Evolutionary conservation across 2,113 vertebrate species (phyloP), one percentile per base, ranked within the genome.

Genomic region (Herpailurus yagouaroundi): DNA sequence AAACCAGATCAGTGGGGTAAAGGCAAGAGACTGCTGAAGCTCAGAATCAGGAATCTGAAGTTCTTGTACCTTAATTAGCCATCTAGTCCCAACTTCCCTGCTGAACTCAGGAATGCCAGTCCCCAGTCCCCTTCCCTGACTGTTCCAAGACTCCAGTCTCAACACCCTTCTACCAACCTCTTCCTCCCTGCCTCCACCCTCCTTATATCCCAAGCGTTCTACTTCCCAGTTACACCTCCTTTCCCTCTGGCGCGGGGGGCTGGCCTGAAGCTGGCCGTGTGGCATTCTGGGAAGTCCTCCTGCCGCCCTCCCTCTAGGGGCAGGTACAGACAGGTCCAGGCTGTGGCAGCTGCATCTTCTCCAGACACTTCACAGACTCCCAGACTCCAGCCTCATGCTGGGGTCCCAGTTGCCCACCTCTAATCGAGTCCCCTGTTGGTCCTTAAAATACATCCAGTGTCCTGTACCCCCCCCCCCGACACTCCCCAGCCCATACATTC

Each of bases 301-400:
- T 48, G 69, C 57, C 52, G 45, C 87, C 89, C 92, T 92, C 94
- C 94, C 74, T 92, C 90, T 87, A 31, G n/a, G 77, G 97, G 90
- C 98, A 97, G 97, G 98, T 98, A 95, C 31, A 76, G 79, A 91
- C 97, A 98, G 88, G 97, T 97, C 81, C 84, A 50, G 90, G 83
- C 96, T 68, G 29, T 29, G 69, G 85, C 82, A 93, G 97, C 92
- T 84, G 74, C 92, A 48, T 81, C 94, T 91, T 96, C 92, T 87
- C 84, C 82, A 95, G 95, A 94, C 66, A 77, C 86, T 80, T 88
- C 6, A 0, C 64, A 87, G 89, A 95, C 83, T 92, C 55, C 33
- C 85, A 97, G 95, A 63, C 94, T 97, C 93, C 88, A 69, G 55
- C 63, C 48, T 83, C 15, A 0, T 29, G 73, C 29, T 83, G 52